Evolutionary conservation across 2,797 vertebrate species (phyloP), one percentile per base, ranked within the genome.

Genomic region (Cyclura pinguis): DNA sequence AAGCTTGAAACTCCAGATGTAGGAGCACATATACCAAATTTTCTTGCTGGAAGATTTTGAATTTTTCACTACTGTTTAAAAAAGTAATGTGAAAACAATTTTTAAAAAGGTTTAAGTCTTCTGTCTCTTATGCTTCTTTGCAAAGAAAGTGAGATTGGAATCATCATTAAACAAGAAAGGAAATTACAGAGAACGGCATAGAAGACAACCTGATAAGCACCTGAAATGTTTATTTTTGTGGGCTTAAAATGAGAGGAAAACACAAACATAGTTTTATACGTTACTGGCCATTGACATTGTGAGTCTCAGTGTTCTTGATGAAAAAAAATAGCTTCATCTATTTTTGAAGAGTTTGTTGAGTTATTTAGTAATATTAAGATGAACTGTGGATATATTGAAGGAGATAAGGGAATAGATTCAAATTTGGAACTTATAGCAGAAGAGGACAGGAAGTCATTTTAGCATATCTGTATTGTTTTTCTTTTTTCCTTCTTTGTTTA

Each of bases 1-100:
- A 47, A 95, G 88, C 92, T 93, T 97, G 92, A 96, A 95, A 91
- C 94, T 92, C 92, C 95, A 93, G 22, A 69, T 92, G 85, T 94
- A 92, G 94, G 91, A 93, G 20, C 67, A 90, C 8, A 84, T 91
- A 59, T 62, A 94, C 47, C 93, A 81, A 35, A 91, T 91, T 89
- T 92, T 89, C 52, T 87, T 76, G 91, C 94, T 88, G 81, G 76
- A 95, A 93, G 89, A 94, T 84, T 94, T 93, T 18, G 24, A 84
- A 93, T 95, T 85, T 92, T 93, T 87, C 10, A 69, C 90, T 90
- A 84, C 88, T 85, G 87, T 12, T 0, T 94, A 52, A 87, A 92
- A 91, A 52, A 84, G 57, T 42, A 59, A 32, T 91, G 55, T 38
- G 50, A 92, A 91, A 92, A 84, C 47, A 50, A 72, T 85, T 81